Percentiles rank a stretch among this genome's conserved stretches.
Evolutionary conservation across 2,888 invertebrate genomes (phyloP).

Genomic region (Lycia hirtaria): DNA sequence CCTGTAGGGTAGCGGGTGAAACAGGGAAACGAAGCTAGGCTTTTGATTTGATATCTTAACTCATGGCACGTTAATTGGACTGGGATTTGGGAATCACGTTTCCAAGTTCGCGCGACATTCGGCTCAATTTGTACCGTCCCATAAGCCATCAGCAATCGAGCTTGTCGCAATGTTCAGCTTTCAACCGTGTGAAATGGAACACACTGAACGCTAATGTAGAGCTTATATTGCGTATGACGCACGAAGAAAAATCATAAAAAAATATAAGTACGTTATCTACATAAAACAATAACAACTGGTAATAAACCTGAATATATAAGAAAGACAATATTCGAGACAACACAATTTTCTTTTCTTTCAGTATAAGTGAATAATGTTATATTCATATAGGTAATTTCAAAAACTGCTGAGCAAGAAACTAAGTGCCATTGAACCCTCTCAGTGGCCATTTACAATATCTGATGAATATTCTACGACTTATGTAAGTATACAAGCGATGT

Average conservation of each 20-base stretch:
- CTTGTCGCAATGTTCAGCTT: slow-evolving; percentile 1
- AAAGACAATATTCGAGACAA: not conserved
- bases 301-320: slow-evolving; percentile 7
- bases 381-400: not conserved
- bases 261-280: not conserved
- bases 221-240: slow-evolving; percentile 11
- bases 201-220: slow-evolving; percentile 3
- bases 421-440: slow-evolving; percentile 20
- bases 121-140: not conserved
- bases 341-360: not conserved
- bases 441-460: slow-evolving; percentile 23
- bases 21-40: too few species aligned
- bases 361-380: not conserved
- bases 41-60: too few species aligned
- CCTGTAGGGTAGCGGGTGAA: too few species aligned
- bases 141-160: not conserved
- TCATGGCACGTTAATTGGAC: not conserved
- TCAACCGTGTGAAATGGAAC: slow-evolving; percentile 9
- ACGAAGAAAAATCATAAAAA: slow-evolving; percentile 9
- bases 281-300: slow-evolving; percentile 2
- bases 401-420: slow-evolving; percentile 5
- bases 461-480: slow-evolving; percentile 34
- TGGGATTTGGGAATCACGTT: not conserved
- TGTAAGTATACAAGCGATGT: slow-evolving; percentile 32
- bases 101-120: not conserved